Base-by-base conservation (phyloP, 2,113 vertebrate genomes). In the Bathybates hornii region DNA sequence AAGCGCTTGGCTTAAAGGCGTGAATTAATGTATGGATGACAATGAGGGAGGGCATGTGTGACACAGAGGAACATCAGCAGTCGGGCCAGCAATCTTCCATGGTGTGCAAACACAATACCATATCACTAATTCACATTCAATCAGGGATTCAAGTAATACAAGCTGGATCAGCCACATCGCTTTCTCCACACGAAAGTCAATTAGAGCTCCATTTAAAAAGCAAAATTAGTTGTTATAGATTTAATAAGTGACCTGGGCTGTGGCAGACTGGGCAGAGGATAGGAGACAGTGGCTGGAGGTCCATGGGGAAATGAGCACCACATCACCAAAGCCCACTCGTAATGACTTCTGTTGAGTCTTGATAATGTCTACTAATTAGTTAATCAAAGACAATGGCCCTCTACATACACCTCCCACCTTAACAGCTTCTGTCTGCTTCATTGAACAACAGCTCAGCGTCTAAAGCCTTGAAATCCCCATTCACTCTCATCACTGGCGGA, bases 301-400 rank as follows among this genome's bases (percentile, higher is more conserved):
- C 95, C 87, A 1, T 48, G 21, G 95, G 94, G 95, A 96, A 95
- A 95, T 95, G 90, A 92, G 63, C 3, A 86, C 89, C 79, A 87
- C 88, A 92, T 91, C 86, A 83, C 86, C 85, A 94, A 92, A 95
- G 87, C 92, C 93, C 87, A 85, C 59, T 85, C 80, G 89, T 97
- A 96, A 97, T 96, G 95, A 95, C 93, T 96, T 96, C 93, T 96
- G 95, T 96, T 97, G 95, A 95, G 96, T 92, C 93, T 94, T 94
- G 95, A 96, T 97, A 95, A 96, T 96, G 95, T 95, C 93, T 89
- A 82, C 93, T 96, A 97, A 96, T 97, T 96, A 94, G 94, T 96
- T 96, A 96, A 96, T 96, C 95, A 93, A 95, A 95, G 93, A 94
- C 93, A 94, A 94, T 89, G 87, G 92, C 79, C 91, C 89, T 88